Evolutionary conservation across 2,797 vertebrate species (phyloP).

Genomic region (Epinephelus awoara): DNA sequence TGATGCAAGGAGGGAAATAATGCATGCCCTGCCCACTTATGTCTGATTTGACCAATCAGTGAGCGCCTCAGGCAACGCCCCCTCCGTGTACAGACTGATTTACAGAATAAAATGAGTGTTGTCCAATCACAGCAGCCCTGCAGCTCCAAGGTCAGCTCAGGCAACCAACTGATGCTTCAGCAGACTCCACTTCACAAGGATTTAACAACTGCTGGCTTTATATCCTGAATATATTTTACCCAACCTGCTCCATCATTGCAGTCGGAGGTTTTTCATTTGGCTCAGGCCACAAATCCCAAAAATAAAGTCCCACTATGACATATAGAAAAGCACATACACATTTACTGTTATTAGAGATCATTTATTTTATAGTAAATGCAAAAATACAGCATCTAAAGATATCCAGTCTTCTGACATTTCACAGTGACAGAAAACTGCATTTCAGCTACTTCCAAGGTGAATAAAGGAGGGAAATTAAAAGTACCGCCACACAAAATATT

Average conservation of each 20-base stretch:
- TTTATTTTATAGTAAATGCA: constrained; percentile 23
- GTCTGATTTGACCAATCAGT: constrained; percentile 54
- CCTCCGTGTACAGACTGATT: background rate
- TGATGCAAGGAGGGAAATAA: too few relatives aligned
- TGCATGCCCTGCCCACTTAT: background rate
- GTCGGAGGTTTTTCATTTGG: background rate
- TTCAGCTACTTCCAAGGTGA: too few relatives aligned
- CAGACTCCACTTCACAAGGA: too few relatives aligned
- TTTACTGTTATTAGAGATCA: too few relatives aligned
- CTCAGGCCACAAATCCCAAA: background rate
- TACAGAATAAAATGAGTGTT: too few relatives aligned
- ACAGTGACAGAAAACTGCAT: too few relatives aligned
- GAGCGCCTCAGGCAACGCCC: constrained; percentile 21
- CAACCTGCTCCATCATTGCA: too few relatives aligned
- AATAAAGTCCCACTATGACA: background rate
- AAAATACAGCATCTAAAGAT: background rate
- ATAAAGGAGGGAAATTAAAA: background rate
- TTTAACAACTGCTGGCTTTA: too few relatives aligned
- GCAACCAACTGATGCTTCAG: constrained; percentile 16
- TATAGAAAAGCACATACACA: background rate
- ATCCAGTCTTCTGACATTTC: background rate
- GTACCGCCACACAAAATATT: background rate
- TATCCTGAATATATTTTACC: background rate
- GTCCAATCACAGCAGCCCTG: constrained; percentile 42
- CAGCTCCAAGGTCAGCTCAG: constrained; percentile 45